Conservation (phyloP, 2,888 invertebrate genomes). For the Drosophila peninsularis region DNA sequence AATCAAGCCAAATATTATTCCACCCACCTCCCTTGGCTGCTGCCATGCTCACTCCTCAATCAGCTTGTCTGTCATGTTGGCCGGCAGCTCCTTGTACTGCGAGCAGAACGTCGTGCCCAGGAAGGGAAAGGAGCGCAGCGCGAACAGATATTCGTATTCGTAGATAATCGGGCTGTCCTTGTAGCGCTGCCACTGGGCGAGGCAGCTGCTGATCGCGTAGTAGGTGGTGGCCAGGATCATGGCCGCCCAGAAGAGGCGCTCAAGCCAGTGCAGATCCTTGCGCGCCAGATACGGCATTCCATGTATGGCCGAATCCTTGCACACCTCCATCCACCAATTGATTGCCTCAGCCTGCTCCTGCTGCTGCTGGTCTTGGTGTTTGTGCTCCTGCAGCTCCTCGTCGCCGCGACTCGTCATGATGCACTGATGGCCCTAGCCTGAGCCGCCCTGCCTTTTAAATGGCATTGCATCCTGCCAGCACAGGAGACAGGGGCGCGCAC, state of each 20-base stretch:
- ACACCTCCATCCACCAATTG: constrained; percentile 59
- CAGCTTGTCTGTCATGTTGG: background rate
- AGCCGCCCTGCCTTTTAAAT: constrained; percentile 11
- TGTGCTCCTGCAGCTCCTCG: background rate
- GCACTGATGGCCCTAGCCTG: constrained; percentile 32
- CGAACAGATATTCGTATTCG: constrained; percentile 85
- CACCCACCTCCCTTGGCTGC: constrained; percentile 9
- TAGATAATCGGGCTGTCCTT: constrained; percentile 86
- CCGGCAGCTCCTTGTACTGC: constrained; percentile 30
- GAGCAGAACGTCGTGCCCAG: constrained; percentile 86
- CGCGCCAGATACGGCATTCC: constrained; percentile 80
- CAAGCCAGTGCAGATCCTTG: constrained; percentile 74
- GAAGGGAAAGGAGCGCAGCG: constrained; percentile 85
- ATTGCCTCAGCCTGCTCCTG: background rate
- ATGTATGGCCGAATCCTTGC: constrained; percentile 78
- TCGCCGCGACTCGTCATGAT: constrained; percentile 36
- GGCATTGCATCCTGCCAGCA: constrained; percentile 15
- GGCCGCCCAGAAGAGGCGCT: constrained; percentile 77
- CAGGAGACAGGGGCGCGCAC: background rate
- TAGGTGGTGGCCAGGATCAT: constrained; percentile 67
- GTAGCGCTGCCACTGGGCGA: constrained; percentile 84
- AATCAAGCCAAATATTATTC: constrained; percentile 1
- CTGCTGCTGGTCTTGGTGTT: background rate
- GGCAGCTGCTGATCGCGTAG: constrained; percentile 70
- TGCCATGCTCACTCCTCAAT: constrained; percentile 50